phyloP scores from a whole-genome alignment of 2,113 vertebrate genomes.

The Cyrtonyx montezumae region DNA sequence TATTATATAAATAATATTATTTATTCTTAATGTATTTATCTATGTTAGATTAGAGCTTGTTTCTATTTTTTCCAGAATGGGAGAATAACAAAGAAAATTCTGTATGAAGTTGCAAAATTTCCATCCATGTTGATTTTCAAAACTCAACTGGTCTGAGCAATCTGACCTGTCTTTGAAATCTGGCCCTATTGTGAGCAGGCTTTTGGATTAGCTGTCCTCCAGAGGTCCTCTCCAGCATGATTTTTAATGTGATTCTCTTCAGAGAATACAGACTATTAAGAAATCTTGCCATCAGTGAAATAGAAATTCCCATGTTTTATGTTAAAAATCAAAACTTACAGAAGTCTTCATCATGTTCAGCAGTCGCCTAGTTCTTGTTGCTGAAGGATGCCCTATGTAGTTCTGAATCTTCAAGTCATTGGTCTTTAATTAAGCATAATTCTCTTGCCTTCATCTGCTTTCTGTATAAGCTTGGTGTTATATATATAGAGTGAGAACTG shows the following conservation, averaged over 20 bases:
- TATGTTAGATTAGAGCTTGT: not conserved
- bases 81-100: not conserved
- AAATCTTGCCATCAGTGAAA: not conserved
- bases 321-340: not conserved
- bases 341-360: not conserved
- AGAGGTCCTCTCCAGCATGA: not conserved
- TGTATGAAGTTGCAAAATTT: not conserved
- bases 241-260: not conserved
- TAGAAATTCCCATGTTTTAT: not conserved
- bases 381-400: not conserved
- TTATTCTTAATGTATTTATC: not conserved
- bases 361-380: not conserved
- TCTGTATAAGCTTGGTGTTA: not conserved
- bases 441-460: not conserved
- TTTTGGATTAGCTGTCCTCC: not conserved
- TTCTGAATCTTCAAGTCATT: not conserved
- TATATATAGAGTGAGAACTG: not conserved
- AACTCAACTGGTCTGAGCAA: not conserved
- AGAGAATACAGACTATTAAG: not conserved
- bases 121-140: not conserved
- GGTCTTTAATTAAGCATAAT: not conserved
- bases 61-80: not conserved
- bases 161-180: not conserved
- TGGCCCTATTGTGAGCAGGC: not conserved
- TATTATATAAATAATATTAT: too few species aligned